These are phyloP conservation scores for Puntigrus tetrazona DNA, from an alignment of 2,113 vertebrate genomes.

Conservation along the genomic window DNA sequence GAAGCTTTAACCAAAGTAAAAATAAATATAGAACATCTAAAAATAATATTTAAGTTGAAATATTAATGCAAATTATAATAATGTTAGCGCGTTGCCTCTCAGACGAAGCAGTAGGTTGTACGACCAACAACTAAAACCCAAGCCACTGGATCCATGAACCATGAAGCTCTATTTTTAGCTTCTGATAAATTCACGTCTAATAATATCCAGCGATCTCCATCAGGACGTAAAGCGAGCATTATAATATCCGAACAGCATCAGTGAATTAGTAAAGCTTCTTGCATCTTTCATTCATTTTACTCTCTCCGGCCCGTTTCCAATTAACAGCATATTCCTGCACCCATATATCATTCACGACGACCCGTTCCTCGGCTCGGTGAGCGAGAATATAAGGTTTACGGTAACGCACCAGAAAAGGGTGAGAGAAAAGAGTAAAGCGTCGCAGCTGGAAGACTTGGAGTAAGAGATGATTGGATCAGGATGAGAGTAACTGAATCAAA, in stretches of 20 bases:
- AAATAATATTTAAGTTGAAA: neutral
- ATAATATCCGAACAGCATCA: neutral
- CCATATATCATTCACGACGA: neutral
- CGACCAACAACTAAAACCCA: neutral
- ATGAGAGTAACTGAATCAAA: neutral
- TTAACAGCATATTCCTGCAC: neutral
- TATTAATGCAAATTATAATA: neutral
- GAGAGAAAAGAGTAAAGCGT: neutral
- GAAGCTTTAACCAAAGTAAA: neutral
- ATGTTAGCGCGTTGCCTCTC: neutral
- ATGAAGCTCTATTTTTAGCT: neutral
- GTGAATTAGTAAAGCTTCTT: neutral
- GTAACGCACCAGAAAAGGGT: neutral
- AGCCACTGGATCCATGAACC: neutral
- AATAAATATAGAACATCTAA: neutral
- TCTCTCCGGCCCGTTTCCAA: neutral
- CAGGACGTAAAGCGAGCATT: conserved; percentile 3
- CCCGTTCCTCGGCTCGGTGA: neutral
- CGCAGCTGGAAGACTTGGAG: neutral
- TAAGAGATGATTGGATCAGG: neutral
- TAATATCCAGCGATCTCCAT: neutral
- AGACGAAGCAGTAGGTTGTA: neutral
- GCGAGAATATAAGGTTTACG: neutral
- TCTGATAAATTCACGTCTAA: neutral
- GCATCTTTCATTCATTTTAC: neutral